Evolutionary conservation across 1,140 invertebrate genomes (phyloP).

Genomic region (Liolophura sinensis): DNA sequence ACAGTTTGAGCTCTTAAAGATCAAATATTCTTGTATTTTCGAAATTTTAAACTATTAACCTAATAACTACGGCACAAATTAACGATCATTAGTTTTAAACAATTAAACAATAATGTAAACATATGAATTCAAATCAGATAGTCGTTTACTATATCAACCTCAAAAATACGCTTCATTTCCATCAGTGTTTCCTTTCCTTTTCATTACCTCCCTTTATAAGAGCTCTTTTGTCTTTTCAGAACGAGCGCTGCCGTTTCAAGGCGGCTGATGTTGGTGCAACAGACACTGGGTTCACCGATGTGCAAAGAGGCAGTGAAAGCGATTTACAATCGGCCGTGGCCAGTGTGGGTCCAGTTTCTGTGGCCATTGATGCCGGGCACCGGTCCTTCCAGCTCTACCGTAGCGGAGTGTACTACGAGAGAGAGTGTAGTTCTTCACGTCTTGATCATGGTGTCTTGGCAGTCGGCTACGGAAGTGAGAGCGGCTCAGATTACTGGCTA

Average conservation of each 20-base stretch:
- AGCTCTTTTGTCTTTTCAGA: too few species aligned
- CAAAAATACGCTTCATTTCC: too few species aligned
- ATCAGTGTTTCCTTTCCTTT: too few species aligned
- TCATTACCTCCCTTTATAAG: too few species aligned
- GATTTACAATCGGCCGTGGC: conserved; percentile 76
- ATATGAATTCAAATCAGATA: too few species aligned
- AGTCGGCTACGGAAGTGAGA: conserved; percentile 64
- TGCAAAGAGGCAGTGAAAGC: conserved; percentile 62
- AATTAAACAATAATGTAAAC: too few species aligned
- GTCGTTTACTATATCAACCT: too few species aligned
- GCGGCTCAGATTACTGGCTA: conserved; percentile 67
- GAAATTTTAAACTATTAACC: too few species aligned
- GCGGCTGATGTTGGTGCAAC: conserved; percentile 30
- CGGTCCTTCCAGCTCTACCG: conserved; percentile 12
- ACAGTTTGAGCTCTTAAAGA: too few species aligned
- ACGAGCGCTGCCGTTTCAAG: conserved; percentile 60
- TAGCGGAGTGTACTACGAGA: conserved; percentile 20
- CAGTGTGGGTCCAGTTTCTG: conserved; percentile 76
- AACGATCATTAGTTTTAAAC: too few species aligned
- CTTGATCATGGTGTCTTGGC: conserved; percentile 63
- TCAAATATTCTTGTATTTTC: too few species aligned
- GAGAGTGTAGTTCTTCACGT: conserved; percentile 32
- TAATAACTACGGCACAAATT: too few species aligned
- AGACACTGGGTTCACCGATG: conserved; percentile 77
- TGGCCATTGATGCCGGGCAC: conserved; percentile 17